phyloP scores from a whole-genome alignment of 2,888 invertebrate genomes.

The Melanophora roralis region DNA sequence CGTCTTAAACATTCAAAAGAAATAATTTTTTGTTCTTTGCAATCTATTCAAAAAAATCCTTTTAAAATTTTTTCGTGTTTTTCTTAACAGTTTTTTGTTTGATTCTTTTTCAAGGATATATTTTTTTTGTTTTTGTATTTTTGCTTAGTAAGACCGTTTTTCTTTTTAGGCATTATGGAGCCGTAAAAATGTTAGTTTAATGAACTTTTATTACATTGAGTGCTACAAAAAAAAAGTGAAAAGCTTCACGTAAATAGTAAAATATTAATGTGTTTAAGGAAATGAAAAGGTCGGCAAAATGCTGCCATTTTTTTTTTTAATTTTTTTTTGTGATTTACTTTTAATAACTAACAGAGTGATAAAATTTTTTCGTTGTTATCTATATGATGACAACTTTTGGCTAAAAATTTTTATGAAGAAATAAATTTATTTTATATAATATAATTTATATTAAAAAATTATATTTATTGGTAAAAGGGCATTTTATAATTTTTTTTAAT shows the following conservation, averaged over 20 bases:
- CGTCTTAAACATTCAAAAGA: too few relatives aligned
- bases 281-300: background rate
- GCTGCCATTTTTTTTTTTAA: too few relatives aligned
- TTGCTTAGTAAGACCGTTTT: background rate
- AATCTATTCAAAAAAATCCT: background rate
- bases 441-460: too few relatives aligned
- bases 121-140: background rate
- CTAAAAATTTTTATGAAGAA: too few relatives aligned
- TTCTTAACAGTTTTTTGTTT: background rate
- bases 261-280: background rate
- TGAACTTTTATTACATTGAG: slow-evolving; percentile 42
- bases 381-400: too few relatives aligned
- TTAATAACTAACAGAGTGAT: too few relatives aligned
- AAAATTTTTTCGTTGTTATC: too few relatives aligned
- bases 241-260: background rate
- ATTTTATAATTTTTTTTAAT: too few relatives aligned
- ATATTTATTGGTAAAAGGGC: too few relatives aligned
- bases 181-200: slow-evolving; percentile 36
- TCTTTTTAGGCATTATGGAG: background rate
- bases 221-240: background rate
- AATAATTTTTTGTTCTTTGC: too few relatives aligned
- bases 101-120: slow-evolving; percentile 24
- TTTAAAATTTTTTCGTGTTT: background rate
- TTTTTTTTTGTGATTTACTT: too few relatives aligned
- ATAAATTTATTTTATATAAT: too few relatives aligned